Base-by-base conservation (phyloP, 2,888 invertebrate genomes). In the Agrochola lychnidis region DNA sequence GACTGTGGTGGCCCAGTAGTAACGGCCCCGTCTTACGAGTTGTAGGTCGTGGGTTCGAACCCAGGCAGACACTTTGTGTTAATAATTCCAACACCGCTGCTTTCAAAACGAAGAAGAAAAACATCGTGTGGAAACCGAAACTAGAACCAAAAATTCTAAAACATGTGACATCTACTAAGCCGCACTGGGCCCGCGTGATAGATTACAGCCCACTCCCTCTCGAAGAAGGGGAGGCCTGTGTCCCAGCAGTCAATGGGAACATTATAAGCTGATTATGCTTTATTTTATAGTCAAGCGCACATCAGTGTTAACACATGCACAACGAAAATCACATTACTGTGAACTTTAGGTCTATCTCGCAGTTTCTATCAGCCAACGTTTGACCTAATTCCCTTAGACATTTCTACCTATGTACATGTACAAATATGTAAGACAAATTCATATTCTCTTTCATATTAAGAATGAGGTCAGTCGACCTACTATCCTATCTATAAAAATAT, bases 351-450 rank as follows among this genome's bases (percentile, higher is more conserved):
- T 59, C 7, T 22, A 62, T 56, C 57, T 30, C 12, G 19, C 14
- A 63, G 22, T 70, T 76, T 70, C 48, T 16, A 48, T 48, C 19
- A 19, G 3, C 14, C 48, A 66, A 16, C 30, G 6, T 74, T 48
- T 45, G 25, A 68, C 42, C 59, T 45, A 53, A 59, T 69, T 76
- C 53, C 22, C 25, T 63, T 12, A 61, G 40, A 22, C 19, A 19
- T 22, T 22, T 19, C 19, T 67, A 45, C 3, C 22, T 25, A 59
- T 1, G 3, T 30, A 40, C 25, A 16, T 53, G 5, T 53, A 68
- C 48, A 67, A 53, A 42, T 59, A 70, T 22, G 4, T n/a, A 9
- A 56, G 42, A 56, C 53, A 30, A 81, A 59, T 62, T 82, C n/a
- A 76, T 63, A 68, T 71, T 70, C 57, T 56, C 56, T 66, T 42